Conservation (phyloP, 2,797 vertebrate genomes). For the Steatocranus sp. region DNA sequence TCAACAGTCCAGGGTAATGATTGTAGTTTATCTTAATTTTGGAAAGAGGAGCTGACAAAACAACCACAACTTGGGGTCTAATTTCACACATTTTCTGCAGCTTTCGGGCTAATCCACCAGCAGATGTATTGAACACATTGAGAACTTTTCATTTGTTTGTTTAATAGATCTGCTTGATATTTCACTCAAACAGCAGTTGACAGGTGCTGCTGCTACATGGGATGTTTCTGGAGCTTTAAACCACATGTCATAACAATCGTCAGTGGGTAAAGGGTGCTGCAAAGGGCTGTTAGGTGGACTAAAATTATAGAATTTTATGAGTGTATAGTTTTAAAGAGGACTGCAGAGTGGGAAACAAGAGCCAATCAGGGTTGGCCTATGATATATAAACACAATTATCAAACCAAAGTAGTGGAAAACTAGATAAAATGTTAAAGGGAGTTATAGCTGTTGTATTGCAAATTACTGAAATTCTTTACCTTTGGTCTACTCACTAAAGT, state of each 20-base stretch:
- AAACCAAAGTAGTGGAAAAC: background rate
- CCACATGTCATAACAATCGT: background rate
- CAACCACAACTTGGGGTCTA: background rate
- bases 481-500: background rate
- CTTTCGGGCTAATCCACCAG: background rate
- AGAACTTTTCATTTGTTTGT: background rate
- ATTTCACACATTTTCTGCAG: background rate
- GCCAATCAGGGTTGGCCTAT: rapidly evolving
- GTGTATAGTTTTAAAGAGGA: background rate
- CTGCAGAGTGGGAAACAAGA: rapidly evolving
- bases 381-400: background rate
- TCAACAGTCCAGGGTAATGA: background rate
- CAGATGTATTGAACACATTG: rapidly evolving
- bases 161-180: background rate
- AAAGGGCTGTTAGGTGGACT: background rate
- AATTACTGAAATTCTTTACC: background rate
- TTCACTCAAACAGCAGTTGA: background rate
- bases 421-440: background rate
- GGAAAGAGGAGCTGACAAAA: background rate
- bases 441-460: background rate
- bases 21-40: background rate
- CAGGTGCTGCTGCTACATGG: background rate
- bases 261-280: rapidly evolving
- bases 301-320: background rate
- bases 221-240: background rate